Evolutionary conservation across 2,797 vertebrate genomes (phyloP), one percentile per base, ranked within the genome.

Genomic region (Danio albolineatus): DNA sequence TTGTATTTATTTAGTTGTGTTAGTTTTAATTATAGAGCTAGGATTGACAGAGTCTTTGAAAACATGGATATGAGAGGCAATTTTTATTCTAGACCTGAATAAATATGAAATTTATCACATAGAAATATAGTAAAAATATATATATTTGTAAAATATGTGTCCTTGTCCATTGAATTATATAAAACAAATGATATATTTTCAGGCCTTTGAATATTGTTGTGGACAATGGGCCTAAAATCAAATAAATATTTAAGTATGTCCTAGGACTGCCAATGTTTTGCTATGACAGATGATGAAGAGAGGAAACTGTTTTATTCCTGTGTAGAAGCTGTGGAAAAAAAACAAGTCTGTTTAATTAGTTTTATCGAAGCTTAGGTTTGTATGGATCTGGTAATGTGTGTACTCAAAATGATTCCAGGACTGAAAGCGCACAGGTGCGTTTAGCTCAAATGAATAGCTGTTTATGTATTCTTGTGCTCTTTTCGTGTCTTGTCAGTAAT

Each of bases 371-470:
- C 21, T 17, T 46, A 48, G 41, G 19, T 57, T 66, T 54, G 19
- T 9, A 8, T 38, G 12, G 7, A 62, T 41, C 10, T 51, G 10
- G 12, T 13, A 6, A 56, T 66, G 39, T 41, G 17, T 19, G 19
- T 46, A 65, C n/a, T 64, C 36, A 43, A 54, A 56, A 66, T 57
- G 13, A 61, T 67, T 76, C 64, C n/a, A 75, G 41, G 53, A 53
- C 8, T 12, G 64, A 44, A 59, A 39, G 16, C n/a, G 0, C 64
- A 69, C 43, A 39, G 41, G 43, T 60, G 64, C 12, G 9, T 51
- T 57, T 59, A 16, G 56, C 7, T 36, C 46, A 54, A 76, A 56
- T 17, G 48, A 65, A 53, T 53, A 64, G 17, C 48, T 43, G 49
- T 56, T 65, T 66, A 59, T 78, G 53, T 78, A 69, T 38, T 39